phyloP scores from a whole-genome alignment of 1,140 invertebrate species.

The Drosophila pruinosa region DNA sequence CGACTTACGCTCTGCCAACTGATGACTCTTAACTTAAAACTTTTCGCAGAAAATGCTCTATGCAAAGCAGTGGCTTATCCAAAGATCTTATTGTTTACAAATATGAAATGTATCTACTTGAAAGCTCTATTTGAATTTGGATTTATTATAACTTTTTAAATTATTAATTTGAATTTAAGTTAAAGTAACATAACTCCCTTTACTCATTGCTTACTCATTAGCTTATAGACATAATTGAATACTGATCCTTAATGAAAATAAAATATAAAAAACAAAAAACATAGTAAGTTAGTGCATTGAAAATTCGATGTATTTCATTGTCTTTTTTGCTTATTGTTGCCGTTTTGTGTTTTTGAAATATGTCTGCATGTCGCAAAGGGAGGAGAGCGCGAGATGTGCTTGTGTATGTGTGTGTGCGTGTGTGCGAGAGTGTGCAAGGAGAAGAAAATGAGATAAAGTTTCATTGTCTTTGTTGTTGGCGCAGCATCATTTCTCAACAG shows the following conservation, averaged over 20 bases:
- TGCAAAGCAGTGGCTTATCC: not conserved
- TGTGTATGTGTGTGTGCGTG: not conserved
- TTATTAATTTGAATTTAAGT: too few species aligned
- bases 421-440: not conserved
- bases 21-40: slow-evolving; percentile 29
- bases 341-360: slow-evolving; percentile 55
- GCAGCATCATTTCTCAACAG: slow-evolving; percentile 44
- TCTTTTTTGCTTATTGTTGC: slow-evolving; percentile 39
- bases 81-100: too few species aligned
- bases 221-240: too few species aligned
- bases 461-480: slow-evolving; percentile 13
- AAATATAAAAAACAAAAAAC: too few species aligned
- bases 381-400: not conserved
- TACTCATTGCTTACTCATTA: too few species aligned
- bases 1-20: slow-evolving; percentile 17
- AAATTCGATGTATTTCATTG: not conserved
- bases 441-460: slow-evolving; percentile 31
- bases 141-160: too few species aligned
- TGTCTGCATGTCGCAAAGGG: slow-evolving; percentile 9
- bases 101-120: too few species aligned
- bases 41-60: slow-evolving; percentile 12
- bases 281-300: not conserved
- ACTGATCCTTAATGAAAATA: too few species aligned
- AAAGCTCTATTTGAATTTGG: too few species aligned
- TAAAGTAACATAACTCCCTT: too few species aligned